These are phyloP conservation scores for Syngnathus acus DNA, from an alignment of 2,797 vertebrate genomes.

Conservation along the genomic window DNA sequence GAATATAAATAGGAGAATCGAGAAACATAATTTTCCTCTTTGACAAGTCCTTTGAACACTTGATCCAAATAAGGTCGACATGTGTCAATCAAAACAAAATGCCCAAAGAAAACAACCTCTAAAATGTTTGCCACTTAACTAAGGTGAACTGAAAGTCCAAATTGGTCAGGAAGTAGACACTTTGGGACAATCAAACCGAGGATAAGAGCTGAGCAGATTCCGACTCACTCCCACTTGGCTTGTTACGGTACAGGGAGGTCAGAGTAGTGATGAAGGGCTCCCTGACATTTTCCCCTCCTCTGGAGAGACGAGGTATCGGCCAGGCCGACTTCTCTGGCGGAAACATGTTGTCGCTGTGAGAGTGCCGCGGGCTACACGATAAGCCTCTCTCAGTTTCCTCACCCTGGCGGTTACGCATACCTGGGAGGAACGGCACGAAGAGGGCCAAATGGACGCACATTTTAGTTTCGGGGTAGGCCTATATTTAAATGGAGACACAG, in stretches of 20 bases:
- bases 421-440: conserved; percentile 22
- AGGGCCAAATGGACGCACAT: conserved; percentile 7
- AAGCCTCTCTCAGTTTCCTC: conserved; percentile 61
- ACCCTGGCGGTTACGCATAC: conserved; percentile 31
- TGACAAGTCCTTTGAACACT: background rate
- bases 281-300: conserved; percentile 51
- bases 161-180: background rate
- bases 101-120: background rate
- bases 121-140: background rate
- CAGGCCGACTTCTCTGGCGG: conserved; percentile 41
- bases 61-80: background rate
- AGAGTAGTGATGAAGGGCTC: conserved; percentile 44
- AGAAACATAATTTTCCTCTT: background rate
- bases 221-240: conserved; percentile 27
- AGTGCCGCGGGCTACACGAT: conserved; percentile 68
- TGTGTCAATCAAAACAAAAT: background rate
- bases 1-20: background rate
- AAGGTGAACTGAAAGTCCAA: background rate
- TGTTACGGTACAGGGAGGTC: conserved; percentile 27
- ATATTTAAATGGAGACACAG: conserved; percentile 2
- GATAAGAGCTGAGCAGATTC: background rate
- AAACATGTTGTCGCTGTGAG: conserved; percentile 69
- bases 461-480: background rate
- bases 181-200: background rate
- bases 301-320: conserved; percentile 36